Conservation (phyloP, 2,113 vertebrate genomes). For the Campylomormyrus numenius region DNA sequence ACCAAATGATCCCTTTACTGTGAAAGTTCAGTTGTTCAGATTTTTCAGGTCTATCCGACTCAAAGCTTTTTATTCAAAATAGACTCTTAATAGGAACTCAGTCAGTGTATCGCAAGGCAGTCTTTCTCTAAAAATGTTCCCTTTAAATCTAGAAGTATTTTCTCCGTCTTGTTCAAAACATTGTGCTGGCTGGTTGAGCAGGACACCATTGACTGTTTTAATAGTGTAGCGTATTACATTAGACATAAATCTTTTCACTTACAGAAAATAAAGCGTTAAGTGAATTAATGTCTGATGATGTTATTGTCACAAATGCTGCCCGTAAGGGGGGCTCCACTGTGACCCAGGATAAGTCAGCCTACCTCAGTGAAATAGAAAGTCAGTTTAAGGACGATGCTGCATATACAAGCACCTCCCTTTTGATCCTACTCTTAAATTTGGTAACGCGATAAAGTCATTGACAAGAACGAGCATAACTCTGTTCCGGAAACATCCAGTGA, state of each 20-base stretch:
- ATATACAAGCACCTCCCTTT: too few relatives aligned
- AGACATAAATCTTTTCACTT: background rate
- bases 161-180: background rate
- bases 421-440: background rate
- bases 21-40: background rate
- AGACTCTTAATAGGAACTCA: background rate
- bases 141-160: background rate
- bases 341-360: too few relatives aligned
- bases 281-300: background rate
- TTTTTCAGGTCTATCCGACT: background rate
- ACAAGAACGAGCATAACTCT: background rate
- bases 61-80: background rate
- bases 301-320: background rate
- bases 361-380: too few relatives aligned
- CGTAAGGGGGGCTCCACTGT: background rate
- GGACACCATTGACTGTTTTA: background rate
- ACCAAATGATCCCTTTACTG: background rate
- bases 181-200: background rate
- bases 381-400: too few relatives aligned
- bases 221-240: background rate
- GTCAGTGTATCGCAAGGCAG: background rate
- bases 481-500: background rate
- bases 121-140: background rate
- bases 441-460: background rate
- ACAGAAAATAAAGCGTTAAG: background rate